Percentiles rank a stretch among this genome's conserved stretches.
These are phyloP conservation scores for Odontomachus brunneus DNA, from an alignment of 1,140 invertebrate species.

Conservation along the genomic window DNA sequence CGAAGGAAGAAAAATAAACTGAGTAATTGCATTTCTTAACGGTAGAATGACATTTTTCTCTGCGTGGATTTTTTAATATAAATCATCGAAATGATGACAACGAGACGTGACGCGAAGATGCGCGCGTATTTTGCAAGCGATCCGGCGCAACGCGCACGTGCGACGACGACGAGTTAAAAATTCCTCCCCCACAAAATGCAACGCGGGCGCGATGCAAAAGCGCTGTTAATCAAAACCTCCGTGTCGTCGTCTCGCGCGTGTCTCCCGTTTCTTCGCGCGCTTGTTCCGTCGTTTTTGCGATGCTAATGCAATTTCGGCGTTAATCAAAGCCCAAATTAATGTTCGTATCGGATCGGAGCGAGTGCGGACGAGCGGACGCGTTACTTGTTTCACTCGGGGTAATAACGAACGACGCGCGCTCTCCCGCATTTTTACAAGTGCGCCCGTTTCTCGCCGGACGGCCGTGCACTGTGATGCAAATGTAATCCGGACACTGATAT, in stretches of 20 bases:
- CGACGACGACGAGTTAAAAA: neutral
- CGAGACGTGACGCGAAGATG: too few species aligned
- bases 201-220: neutral
- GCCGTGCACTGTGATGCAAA: constrained; percentile 57
- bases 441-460: constrained; percentile 36
- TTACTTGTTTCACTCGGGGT: neutral
- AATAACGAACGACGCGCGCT: constrained; percentile 15
- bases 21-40: too few species aligned
- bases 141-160: neutral
- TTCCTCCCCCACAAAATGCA: neutral
- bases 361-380: neutral
- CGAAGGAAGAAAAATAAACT: too few species aligned
- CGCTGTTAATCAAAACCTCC: constrained; percentile 24
- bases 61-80: too few species aligned
- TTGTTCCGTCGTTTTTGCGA: constrained; percentile 39
- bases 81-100: too few species aligned
- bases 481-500: constrained; percentile 65
- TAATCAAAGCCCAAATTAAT: constrained; percentile 58
- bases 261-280: constrained; percentile 3
- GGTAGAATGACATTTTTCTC: too few species aligned
- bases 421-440: constrained; percentile 19
- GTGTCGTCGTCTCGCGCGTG: neutral
- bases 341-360: constrained; percentile 37
- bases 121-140: too few species aligned
- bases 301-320: constrained; percentile 55